Conservation (phyloP, 2,113 vertebrate species). For the Oceanites oceanicus region DNA sequence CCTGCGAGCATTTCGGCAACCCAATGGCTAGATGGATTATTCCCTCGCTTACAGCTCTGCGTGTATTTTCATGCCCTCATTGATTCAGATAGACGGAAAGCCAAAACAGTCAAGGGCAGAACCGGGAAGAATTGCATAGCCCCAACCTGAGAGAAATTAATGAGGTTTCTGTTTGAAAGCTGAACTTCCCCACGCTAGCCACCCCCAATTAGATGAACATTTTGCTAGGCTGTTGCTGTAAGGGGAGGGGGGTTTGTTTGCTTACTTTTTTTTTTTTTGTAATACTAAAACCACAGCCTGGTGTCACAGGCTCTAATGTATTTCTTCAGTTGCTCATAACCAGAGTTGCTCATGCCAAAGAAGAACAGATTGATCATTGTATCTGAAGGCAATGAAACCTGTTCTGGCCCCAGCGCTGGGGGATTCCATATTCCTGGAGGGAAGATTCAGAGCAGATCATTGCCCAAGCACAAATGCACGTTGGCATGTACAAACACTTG, state of each 20-base stretch:
- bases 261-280: neutral
- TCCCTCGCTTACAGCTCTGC: too few relatives aligned
- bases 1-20: neutral
- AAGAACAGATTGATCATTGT: neutral
- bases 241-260: neutral
- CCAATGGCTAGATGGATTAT: accelerated
- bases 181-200: neutral
- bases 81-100: neutral
- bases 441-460: neutral
- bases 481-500: neutral
- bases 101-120: neutral
- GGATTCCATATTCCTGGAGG: neutral
- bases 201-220: neutral
- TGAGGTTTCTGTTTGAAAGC: neutral
- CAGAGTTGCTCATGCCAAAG: neutral
- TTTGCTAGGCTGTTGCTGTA: neutral
- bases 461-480: too few relatives aligned
- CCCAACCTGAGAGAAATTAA: neutral
- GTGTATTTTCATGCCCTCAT: too few relatives aligned
- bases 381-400: neutral
- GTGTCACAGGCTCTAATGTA: neutral
- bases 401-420: neutral
- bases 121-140: neutral
- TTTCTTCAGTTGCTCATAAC: neutral
- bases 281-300: neutral